Base-by-base conservation (phyloP, 1,140 invertebrate species). In the Lepidurus apus region DNA sequence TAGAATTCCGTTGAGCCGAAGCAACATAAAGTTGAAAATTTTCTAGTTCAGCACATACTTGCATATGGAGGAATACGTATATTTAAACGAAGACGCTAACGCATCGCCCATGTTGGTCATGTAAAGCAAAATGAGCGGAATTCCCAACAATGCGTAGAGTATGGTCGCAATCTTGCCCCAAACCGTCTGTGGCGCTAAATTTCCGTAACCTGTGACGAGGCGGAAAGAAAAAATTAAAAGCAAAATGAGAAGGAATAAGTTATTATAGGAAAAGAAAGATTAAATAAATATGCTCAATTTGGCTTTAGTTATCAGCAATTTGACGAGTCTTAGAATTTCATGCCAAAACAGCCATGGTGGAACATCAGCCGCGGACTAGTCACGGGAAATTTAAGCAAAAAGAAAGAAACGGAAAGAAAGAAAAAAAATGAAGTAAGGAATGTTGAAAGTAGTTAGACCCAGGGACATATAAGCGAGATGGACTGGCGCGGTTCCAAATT, bases 41-140 rank as follows among this genome's bases (percentile, higher is more conserved):
- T 79, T 87, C 86, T n/a, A 81, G 78, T 74, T 80, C 80, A 1
- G 79, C 80, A 42, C 80, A 73, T 81, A 83, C 17, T 81, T 78
- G 74, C 82, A 84, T 11, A 82, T 87, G 24, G 80, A 77, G 34
- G 79, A 80, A 80, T 87, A 86, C 8, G 85, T 79, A n/a, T 83
- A 89, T 86, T 83, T 86, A 77, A 96, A 95, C 78, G 95, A 90
- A 81, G 91, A 89, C 75, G 93, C 94, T 80, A 96, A 85, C 7
- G 94, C 89, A 79, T 93, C 92, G 76, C 93, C 93, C 8, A 94
- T 91, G 79, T 91, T 93, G 42, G 92, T 93, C 77, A 95, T 87
- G 85, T 95, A 95, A 7, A 98, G 89, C 53, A 98, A 88, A 80
- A 95, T 96, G 79, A 98, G 85, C 0, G 96, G 96, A 81, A 98